Base-by-base conservation (phyloP, 2,888 invertebrate species). In the Aricia artaxerxes region DNA sequence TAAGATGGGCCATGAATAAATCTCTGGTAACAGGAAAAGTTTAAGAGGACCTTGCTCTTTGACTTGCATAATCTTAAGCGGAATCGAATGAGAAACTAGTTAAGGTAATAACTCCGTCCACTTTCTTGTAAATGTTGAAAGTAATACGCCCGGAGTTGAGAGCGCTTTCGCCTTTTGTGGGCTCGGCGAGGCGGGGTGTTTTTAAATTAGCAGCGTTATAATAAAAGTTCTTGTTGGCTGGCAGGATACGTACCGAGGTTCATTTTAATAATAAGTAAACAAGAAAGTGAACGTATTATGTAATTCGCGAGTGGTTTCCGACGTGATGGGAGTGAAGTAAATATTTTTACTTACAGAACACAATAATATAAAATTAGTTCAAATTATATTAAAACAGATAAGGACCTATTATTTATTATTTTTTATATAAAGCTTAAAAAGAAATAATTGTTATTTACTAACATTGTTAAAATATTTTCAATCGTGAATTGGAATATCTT, bases 51-150 rank as follows among this genome's bases (percentile, higher is more conserved):
- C 79, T 31, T 44, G 77, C 78, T 81, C 79, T 81, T 73, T 80
- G 79, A 61, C 64, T 77, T 81, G 80, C 78, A 80, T 83, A 81
- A 82, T 83, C 84, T 82, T 80, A 82, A 81, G 80, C 83, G 84
- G 83, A 84, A 85, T 82, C 80, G 80, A 84, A 83, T 83, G 80
- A 81, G 80, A 82, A 85, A 85, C 85, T 84, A 82, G 85, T 85
- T 83, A 79, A 81, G 81, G 82, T 82, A 81, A 82, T 83, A 83
- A 81, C 81, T 81, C 80, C 78, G 80, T 80, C 84, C 80, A 82
- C 84, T 84, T 84, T 84, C 82, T 83, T 83, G 82, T 82, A 81
- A 81, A 81, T 76, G 79, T 76, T 79, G 61, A 35, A 78, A 81
- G 80, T 82, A 82, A 83, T 73, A 72, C 83, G 83, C 69, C 81